Evolutionary conservation across 1,140 invertebrate genomes (phyloP), one percentile per base, ranked within the genome.

Genomic region (Philopotamus ludificatus): DNA sequence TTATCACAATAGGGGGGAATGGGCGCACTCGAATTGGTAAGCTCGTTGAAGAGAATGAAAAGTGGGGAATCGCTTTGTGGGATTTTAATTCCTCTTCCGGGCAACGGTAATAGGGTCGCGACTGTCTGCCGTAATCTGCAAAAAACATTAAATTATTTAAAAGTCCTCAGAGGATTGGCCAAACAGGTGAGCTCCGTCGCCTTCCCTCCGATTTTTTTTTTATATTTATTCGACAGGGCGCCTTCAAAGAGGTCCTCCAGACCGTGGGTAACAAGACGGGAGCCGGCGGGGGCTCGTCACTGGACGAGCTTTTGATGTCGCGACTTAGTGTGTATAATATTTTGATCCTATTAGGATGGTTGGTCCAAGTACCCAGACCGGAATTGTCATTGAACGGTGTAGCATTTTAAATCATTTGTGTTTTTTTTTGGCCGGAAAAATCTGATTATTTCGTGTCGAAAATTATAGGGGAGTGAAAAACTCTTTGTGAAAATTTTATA

Each of bases 111-210:
- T 69, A 69, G 67, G 67, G 67, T 69, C 67, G 67, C 58, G 50
- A 42, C 41, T 21, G 65, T 47, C 23, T 7, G 59, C 50, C 42
- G 67, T 69, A 69, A 69, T 69, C 67, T 69, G 63, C 67, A 69
- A 69, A 69, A 69, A 69, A 66, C 67, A 69, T 69, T 68, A 62
- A 68, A 68, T 68, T 68, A 68, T 68, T 65, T 63, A 69, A 69
- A 68, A 69, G 63, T 69, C 67, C 67, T 66, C 41, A 68, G 57
- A 58, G 65, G 57, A 58, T 68, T 59, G 22, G 61, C 16, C 49
- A 22, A 28, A 23, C 53, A 44, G 34, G 66, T 44, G 44, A 51
- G 47, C 58, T 44, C 34, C 45, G 51, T 23, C 16, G 22, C 41
- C n/a, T 23, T 53, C 15, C 20, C 16, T 54, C n/a, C n/a, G n/a